Percentiles rank a stretch among this genome's conserved stretches.
phyloP scores from a whole-genome alignment of 2,888 invertebrate genomes.

The Sphaerophoria rueppellii region DNA sequence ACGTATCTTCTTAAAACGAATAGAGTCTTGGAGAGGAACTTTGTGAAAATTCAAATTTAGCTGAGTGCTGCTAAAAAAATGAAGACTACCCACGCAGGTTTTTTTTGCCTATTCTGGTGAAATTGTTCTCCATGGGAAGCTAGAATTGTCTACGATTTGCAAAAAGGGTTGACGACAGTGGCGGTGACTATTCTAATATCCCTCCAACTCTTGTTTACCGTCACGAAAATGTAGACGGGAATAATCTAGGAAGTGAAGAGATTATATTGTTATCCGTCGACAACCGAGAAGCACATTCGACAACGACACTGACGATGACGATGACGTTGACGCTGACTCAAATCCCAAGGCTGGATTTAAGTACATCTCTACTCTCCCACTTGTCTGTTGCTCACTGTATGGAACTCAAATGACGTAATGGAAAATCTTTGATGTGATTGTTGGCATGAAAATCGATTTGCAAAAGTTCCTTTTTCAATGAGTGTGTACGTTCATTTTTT shows the following conservation, averaged over 20 bases:
- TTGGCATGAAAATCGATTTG: conserved; percentile 44
- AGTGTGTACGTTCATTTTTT: conserved; percentile 1
- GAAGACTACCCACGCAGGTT: not conserved
- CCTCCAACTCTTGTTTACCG: too few species aligned
- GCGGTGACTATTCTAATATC: conserved; percentile 10
- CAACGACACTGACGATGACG: not conserved
- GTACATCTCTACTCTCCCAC: conserved; percentile 29
- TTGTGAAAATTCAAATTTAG: conserved; percentile 25
- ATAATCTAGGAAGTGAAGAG: not conserved
- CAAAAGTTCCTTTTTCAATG: conserved; percentile 19
- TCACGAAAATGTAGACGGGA: not conserved
- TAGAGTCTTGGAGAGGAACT: not conserved
- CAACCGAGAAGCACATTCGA: not conserved
- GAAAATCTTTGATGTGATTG: conserved; percentile 46
- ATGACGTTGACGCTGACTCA: not conserved
- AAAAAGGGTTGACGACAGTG: conserved; percentile 1
- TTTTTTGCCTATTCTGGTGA: not conserved
- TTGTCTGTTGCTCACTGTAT: not conserved
- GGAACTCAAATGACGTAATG: conserved; percentile 39
- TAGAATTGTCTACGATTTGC: conserved; percentile 27
- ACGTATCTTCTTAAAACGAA: conserved; percentile 15
- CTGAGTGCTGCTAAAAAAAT: conserved; percentile 27
- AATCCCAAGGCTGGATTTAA: conserved; percentile 35
- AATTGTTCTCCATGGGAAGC: conserved; percentile 28
- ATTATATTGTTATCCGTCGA: not conserved